Evolutionary conservation across 2,113 vertebrate species (phyloP).

Genomic region (Diglossa brunneiventris): DNA sequence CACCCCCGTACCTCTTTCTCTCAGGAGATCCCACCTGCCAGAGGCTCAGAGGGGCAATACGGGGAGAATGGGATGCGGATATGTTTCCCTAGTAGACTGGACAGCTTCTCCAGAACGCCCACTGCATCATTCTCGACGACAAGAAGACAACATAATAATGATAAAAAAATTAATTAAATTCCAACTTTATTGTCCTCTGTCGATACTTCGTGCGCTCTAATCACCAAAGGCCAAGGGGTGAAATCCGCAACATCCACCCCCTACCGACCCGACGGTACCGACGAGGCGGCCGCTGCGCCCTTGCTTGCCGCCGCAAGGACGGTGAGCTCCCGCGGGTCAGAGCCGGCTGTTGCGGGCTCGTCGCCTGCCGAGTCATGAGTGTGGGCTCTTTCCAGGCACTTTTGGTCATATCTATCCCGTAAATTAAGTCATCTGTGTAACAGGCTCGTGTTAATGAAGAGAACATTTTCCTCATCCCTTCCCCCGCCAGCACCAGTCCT

Average conservation of each 20-base stretch:
- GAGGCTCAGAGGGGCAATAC: neutral
- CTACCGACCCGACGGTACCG: accelerated
- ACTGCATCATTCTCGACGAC: accelerated
- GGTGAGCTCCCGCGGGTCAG: neutral
- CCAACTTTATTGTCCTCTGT: neutral
- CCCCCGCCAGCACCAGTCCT: neutral
- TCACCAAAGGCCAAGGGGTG: neutral
- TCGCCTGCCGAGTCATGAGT: neutral
- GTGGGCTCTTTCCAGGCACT: neutral
- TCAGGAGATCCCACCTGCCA: neutral
- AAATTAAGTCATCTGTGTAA: neutral
- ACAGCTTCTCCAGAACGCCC: neutral
- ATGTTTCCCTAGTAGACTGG: neutral
- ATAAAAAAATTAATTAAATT: neutral
- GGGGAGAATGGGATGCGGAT: accelerated
- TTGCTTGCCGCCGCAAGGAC: neutral
- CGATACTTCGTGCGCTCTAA: neutral
- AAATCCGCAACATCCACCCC: accelerated
- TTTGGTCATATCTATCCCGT: neutral
- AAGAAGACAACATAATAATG: neutral
- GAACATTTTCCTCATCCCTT: neutral
- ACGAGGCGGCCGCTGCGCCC: no score
- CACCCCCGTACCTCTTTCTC: neutral
- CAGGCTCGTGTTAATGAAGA: neutral
- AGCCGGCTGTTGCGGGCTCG: neutral